Evolutionary conservation across 2,888 invertebrate species (phyloP), one percentile per base, ranked within the genome.

Genomic region (Phaedon cochleariae): DNA sequence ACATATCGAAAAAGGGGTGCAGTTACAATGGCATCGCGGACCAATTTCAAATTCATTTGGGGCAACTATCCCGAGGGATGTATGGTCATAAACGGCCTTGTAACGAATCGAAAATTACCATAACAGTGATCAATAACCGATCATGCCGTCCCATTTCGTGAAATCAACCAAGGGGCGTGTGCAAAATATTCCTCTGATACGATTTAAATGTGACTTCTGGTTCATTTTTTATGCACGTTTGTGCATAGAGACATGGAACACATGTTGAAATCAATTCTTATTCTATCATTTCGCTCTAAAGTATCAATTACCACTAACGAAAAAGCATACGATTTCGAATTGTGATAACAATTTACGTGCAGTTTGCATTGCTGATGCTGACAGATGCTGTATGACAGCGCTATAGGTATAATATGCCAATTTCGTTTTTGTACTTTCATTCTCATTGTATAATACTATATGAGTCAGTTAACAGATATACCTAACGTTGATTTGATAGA

Each of bases 21-120:
- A 49, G 64, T 55, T 64, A 64, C 58, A 77, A 77, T 74, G 73
- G 74, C 73, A 74, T 76, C 77, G 70, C 68, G 80, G 72, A 74
- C 79, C 81, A 80, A 81, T 82, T 83, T 79, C 73, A 77, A 78
- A 83, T 83, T 82, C 82, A 83, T 83, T 82, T 80, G 73, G 80
- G 79, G 77, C 78, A 76, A 71, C 69, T 70, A 77, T 75, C 80
- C 80, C 79, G 75, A 75, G 77, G 68, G 75, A 73, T 68, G 65
- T 73, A 74, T 80, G 80, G 81, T 80, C 82, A 81, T 81, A 82
- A 82, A 81, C 82, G 81, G 76, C 76, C 80, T 81, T 80, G 81
- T 78, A 79, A 79, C 80, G 80, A 80, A 82, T 81, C 80, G 70
- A 70, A 74, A 76, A 82, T 82, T 82, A 82, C 77, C 82, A 82